Evolutionary conservation across 35 echinoderm and acorn worm genomes (phyloP), one percentile per base, ranked within the genome.

Genomic region (Diadema setosum): DNA sequence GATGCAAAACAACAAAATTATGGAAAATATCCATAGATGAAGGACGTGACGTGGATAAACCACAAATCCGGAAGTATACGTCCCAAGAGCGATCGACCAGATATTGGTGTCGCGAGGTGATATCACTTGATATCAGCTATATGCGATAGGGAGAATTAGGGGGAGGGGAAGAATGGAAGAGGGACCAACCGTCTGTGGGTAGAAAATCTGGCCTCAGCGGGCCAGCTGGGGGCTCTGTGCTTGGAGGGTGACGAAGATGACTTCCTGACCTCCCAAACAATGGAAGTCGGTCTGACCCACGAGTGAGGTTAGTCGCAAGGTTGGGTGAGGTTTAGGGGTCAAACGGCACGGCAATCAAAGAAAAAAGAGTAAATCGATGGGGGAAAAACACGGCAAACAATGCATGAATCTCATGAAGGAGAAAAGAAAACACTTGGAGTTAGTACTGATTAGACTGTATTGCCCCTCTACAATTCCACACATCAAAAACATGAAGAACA

Each of bases 231-330:
- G 58, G 96, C 64, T 50, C 96, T 78, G 56, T 90, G 82, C 86
- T 99, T 99, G 35, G 92, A 82, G 67, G 96, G 96, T 43, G 96
- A 99, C 45, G 96, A 99, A 7, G 82, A 84, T 23, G 93, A 92
- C 83, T 99, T 99, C 50, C 96, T 84, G 18, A 99, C 96, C 86
- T 99, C 96, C 96, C 96, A 99, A 35, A 94, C 96, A 81, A 99
- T 83, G 57, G 92, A 94, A 34, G 96, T 99, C 30, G 96, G 96
- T 89, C 96, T 99, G 59, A 31, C 15, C 9, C 29, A 70, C 43
- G 61, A 86, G 46, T 57, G 29, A 63, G 45, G 65, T 88, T 76
- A 87, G 80, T 85, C 36, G 27, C 56, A n/a, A 39, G 64, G 45
- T 78, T 16, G 25, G 73, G 73, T 78, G 73, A 41, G 11, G 5